A percentile compares a stretch with the other conserved stretches of the same genome.
phyloP scores from a whole-genome alignment of 2,113 vertebrate genomes.

The Miniopterus natalensis region DNA sequence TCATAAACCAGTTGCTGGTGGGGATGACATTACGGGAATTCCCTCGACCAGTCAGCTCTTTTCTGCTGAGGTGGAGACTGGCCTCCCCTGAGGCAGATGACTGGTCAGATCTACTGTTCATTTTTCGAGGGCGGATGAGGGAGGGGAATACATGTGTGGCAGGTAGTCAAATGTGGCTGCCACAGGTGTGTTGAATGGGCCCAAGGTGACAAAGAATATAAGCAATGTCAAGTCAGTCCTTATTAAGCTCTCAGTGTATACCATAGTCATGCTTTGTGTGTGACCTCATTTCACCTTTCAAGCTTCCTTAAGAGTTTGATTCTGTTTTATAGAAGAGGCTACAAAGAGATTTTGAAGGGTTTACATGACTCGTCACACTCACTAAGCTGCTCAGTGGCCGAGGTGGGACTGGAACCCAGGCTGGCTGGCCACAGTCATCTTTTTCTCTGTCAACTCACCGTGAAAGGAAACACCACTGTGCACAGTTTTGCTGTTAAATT shows the following conservation, averaged over 20 bases:
- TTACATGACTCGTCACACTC: neutral
- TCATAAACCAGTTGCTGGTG: neutral
- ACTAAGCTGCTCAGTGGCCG: neutral
- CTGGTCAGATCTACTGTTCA: neutral
- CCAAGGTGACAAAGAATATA: neutral
- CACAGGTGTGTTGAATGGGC: neutral
- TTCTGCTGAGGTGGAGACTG: neutral
- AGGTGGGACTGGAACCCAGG: neutral
- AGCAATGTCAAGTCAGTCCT: neutral
- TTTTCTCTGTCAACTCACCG: neutral
- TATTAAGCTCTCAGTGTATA: neutral
- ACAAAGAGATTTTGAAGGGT: neutral
- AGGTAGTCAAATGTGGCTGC: neutral
- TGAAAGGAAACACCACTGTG: neutral
- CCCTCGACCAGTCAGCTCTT: neutral
- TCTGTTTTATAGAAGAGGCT: neutral
- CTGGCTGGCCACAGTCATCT: neutral
- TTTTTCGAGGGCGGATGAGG: neutral
- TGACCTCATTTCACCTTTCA: neutral
- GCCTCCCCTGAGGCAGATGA: accelerated
- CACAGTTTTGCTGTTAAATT: neutral
- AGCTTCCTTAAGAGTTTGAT: neutral
- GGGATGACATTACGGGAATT: neutral
- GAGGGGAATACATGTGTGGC: accelerated
- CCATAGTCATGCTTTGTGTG: neutral